A percentile compares a stretch with the other conserved stretches of the same genome.
These are phyloP conservation scores for Lepidocolaptes lacrymiger DNA, from an alignment of 2,797 vertebrate genomes.

Conservation along the genomic window DNA sequence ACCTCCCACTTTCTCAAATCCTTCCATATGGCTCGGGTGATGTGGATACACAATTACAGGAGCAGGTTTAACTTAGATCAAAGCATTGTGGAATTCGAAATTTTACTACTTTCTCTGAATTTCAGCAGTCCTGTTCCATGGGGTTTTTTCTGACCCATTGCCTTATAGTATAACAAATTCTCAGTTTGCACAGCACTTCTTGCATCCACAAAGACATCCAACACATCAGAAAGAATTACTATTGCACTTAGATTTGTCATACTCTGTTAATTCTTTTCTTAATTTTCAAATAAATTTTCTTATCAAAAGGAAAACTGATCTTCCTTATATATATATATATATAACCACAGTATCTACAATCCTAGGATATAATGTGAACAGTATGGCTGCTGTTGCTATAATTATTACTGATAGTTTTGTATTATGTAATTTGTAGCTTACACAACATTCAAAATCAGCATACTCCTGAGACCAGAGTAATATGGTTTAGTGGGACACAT, in stretches of 20 bases:
- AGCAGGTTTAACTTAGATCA: constrained; percentile 40
- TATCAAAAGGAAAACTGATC: not conserved
- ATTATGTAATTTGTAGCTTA: not conserved
- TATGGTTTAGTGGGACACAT: not conserved
- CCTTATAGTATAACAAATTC: not conserved
- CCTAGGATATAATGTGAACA: not conserved
- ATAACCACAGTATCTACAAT: not conserved
- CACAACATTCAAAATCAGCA: not conserved
- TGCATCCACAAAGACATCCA: not conserved
- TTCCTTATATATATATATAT: not conserved
- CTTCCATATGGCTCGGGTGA: not conserved
- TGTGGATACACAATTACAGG: constrained; percentile 1
- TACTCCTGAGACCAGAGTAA: not conserved
- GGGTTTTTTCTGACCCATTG: not conserved
- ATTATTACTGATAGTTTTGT: not conserved
- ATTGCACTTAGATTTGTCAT: not conserved
- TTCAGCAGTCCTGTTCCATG: not conserved
- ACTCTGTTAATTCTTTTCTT: not conserved
- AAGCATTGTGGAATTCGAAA: constrained; percentile 17
- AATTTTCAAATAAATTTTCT: not conserved
- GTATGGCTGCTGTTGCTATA: not conserved
- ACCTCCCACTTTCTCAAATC: not conserved
- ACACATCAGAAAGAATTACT: not conserved
- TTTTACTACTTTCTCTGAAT: not conserved
- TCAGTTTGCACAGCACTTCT: not conserved